Conservation (phyloP, 2,113 vertebrate species). For the Platichthys stellatus region DNA sequence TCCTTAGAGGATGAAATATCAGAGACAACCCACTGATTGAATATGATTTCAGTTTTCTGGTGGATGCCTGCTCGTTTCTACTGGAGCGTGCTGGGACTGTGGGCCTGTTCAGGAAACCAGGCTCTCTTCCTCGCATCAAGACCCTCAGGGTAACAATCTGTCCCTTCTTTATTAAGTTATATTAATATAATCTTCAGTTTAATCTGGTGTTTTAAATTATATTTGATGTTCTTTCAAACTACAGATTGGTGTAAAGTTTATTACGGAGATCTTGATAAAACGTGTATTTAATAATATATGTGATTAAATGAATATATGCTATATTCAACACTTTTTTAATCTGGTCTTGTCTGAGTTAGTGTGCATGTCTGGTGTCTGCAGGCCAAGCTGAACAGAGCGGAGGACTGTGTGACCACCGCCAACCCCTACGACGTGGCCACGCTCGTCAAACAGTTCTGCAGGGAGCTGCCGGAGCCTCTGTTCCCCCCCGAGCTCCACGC, state of each 20-base stretch:
- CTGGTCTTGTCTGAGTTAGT: not conserved
- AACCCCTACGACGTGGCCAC: conserved; percentile 88
- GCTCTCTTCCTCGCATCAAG: conserved; percentile 90
- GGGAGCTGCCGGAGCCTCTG: conserved; percentile 89
- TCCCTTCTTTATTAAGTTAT: not conserved
- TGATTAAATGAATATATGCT: too few relatives aligned
- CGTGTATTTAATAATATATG: too few relatives aligned
- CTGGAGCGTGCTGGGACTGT: conserved; percentile 86
- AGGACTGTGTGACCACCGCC: conserved; percentile 83
- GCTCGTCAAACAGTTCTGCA: conserved; percentile 91
- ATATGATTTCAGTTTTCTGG: conserved; percentile 84
- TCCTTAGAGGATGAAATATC: not conserved
- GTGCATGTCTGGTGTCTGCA: conserved; percentile 63
- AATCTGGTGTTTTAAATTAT: not conserved
- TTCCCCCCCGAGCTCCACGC: conserved; percentile 86
- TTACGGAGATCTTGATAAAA: too few relatives aligned
- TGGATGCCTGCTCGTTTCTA: conserved; percentile 86
- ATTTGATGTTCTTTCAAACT: too few relatives aligned
- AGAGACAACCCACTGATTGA: not conserved
- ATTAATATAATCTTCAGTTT: not conserved
- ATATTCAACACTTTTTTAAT: too few relatives aligned
- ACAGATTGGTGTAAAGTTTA: too few relatives aligned
- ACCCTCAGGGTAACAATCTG: conserved; percentile 84
- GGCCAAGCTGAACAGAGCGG: conserved; percentile 88
- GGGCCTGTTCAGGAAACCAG: conserved; percentile 94